Evolutionary conservation across 1,140 invertebrate genomes (phyloP).

Genomic region (Colletes gigas): DNA sequence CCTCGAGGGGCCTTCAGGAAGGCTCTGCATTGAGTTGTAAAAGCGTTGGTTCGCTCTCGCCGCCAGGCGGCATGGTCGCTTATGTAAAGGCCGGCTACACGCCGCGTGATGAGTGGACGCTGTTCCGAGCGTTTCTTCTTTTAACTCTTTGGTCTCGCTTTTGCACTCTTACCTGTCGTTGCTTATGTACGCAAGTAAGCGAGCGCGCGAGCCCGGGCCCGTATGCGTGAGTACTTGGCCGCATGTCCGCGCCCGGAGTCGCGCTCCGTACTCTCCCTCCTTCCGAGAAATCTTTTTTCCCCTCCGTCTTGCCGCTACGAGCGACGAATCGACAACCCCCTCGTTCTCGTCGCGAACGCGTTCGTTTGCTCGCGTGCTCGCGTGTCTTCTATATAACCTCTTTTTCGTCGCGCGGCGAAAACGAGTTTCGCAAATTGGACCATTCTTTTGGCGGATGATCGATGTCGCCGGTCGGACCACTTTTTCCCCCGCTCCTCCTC

Average conservation of each 20-base stretch:
- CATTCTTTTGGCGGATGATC: slow-evolving; percentile 23
- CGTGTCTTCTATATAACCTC: slow-evolving; percentile 25
- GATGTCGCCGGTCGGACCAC: slow-evolving; percentile 1
- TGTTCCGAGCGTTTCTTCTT: slow-evolving; percentile 77
- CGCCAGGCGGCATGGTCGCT: slow-evolving; percentile 79
- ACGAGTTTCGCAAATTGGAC: slow-evolving; percentile 36
- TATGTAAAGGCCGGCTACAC: slow-evolving; percentile 81
- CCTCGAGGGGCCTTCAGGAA: slow-evolving; percentile 68
- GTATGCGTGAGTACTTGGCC: slow-evolving; percentile 56
- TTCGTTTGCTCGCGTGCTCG: slow-evolving; percentile 36
- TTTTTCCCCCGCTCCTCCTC: slow-evolving; percentile 23
- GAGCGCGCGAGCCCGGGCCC: slow-evolving; percentile 9
- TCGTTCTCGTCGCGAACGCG: slow-evolving; percentile 9
- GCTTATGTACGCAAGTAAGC: slow-evolving; percentile 55
- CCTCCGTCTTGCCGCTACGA: slow-evolving; percentile 18
- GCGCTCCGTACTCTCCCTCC: background rate
- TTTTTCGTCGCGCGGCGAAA: slow-evolving; percentile 3
- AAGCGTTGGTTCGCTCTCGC: slow-evolving; percentile 79
- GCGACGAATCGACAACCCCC: slow-evolving; percentile 34
- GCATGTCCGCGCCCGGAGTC: slow-evolving; percentile 30
- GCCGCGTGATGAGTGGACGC: slow-evolving; percentile 81
- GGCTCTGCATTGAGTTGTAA: slow-evolving; percentile 81
- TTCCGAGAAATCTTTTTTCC: slow-evolving; percentile 20
- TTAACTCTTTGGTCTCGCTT: slow-evolving; percentile 74
- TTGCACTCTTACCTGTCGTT: slow-evolving; percentile 67